Conservation (phyloP, 2,888 invertebrate genomes). For the Seira ritae region DNA sequence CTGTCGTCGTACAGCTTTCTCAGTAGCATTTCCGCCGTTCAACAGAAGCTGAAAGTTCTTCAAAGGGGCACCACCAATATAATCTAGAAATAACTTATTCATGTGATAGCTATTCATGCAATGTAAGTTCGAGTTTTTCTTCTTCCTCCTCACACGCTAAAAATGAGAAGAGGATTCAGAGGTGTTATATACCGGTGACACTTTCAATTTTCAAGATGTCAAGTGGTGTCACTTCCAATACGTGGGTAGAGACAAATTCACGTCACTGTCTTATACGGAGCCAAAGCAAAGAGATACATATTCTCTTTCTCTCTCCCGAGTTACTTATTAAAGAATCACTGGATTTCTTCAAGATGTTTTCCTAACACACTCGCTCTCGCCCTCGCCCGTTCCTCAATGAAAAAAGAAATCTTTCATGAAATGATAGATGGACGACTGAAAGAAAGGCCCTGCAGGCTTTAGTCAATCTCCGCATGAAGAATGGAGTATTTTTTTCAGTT, state of each 20-base stretch:
- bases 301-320: not conserved
- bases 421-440: slow-evolving; percentile 58
- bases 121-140: not conserved
- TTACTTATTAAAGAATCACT: slow-evolving; percentile 16
- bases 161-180: slow-evolving; percentile 37
- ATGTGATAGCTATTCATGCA: not conserved
- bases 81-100: not conserved
- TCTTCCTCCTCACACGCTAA: not conserved
- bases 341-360: not conserved
- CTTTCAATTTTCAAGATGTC: slow-evolving; percentile 73
- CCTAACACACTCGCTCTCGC: not conserved
- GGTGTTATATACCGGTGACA: slow-evolving; percentile 68
- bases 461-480: not conserved
- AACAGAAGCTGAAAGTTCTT: too few relatives aligned
- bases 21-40: too few relatives aligned
- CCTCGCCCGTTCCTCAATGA: slow-evolving; percentile 14
- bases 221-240: slow-evolving; percentile 69
- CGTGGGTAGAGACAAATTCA: slow-evolving; percentile 60
- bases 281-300: not conserved
- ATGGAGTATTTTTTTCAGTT: not conserved
- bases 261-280: slow-evolving; percentile 40
- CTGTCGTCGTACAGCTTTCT: too few relatives aligned
- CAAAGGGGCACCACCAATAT: too few relatives aligned
- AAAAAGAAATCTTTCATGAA: slow-evolving; percentile 14
- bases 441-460: slow-evolving; percentile 42